Percentiles rank a stretch among this genome's conserved stretches.
phyloP scores from a whole-genome alignment of 2,113 vertebrate species.

The Progne subis region DNA sequence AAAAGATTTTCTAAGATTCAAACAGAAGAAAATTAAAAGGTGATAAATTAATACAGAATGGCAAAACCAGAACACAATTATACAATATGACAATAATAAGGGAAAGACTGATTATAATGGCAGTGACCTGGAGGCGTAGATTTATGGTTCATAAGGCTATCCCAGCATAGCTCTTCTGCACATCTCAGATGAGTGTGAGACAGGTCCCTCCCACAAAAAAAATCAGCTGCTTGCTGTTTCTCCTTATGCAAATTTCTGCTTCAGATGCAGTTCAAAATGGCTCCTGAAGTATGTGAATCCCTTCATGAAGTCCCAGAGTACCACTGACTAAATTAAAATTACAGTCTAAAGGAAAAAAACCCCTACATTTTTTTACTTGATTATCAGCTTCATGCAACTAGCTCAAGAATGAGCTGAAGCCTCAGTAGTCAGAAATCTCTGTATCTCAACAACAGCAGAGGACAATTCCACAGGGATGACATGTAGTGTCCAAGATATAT shows the following conservation, averaged over 20 bases:
- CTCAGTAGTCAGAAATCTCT: neutral
- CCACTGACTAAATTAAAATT: neutral
- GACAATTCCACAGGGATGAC: neutral
- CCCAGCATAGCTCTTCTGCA: neutral
- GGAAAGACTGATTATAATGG: neutral
- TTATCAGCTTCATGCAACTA: neutral
- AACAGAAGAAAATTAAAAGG: neutral
- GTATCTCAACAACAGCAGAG: neutral
- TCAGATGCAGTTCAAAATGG: neutral
- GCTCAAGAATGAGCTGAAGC: neutral
- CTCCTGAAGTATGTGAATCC: neutral
- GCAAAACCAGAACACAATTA: neutral
- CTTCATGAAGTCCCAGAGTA: neutral
- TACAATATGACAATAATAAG: neutral
- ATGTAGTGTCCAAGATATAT: neutral
- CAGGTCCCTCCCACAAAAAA: neutral
- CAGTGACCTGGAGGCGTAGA: neutral
- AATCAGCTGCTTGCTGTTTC: neutral
- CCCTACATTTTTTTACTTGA: neutral
- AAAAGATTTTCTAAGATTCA: neutral
- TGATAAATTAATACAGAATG: neutral
- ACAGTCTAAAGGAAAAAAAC: neutral
- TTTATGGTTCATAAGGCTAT: neutral
- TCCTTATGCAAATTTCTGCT: neutral
- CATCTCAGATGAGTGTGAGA: neutral